Base-by-base conservation (phyloP, 2,888 invertebrate genomes). In the Cecidostiba fungosa region DNA sequence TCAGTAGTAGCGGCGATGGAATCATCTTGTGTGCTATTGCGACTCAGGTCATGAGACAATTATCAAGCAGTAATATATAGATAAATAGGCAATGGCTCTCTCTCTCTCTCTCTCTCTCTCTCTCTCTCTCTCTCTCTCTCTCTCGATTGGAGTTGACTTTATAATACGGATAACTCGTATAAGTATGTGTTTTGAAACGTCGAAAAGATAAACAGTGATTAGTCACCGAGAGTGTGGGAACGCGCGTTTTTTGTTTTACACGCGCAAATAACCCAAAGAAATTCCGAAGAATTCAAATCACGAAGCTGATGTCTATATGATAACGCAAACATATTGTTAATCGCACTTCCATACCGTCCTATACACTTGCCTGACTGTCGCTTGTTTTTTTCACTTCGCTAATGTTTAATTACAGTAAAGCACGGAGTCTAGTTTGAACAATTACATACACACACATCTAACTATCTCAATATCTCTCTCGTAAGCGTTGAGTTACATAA, bases 401-500 rank as follows among this genome's bases (percentile, higher is more conserved):
- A 43, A 10, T 43, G 12, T 43, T 43, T 43, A 12, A 43, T 43
- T 43, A 12, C 43, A 12, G 10, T 43, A 43, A 54, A 54, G n/a
- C 54, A n/a, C 50, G n/a, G 54, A 54, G n/a, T 54, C 16, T 19
- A 16, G 54, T 4, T 5, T 1, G 6, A n/a, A 54, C 5, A 54
- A 54, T 54, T 54, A 54, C 19, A n/a, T 16, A 19, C 54, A 54
- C 54, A 43, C 10, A 8, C 10, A 12, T 43, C 10, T 10, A 39
- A 12, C 43, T 54, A 54, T 54, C 54, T 5, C 16, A 50, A 50
- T 50, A 50, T 50, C 50, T 50, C 50, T n/a, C 70, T 70, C 19
- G 36, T n/a, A 8, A 23, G 32, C 39, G 19, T 39, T 70, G 36
- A 10, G 73, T 47, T 73, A 73, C 73, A 73, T 47, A 73, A 73